These are phyloP conservation scores for Heliangelus exortis DNA, from an alignment of 2,797 vertebrate species.

Conservation along the genomic window DNA sequence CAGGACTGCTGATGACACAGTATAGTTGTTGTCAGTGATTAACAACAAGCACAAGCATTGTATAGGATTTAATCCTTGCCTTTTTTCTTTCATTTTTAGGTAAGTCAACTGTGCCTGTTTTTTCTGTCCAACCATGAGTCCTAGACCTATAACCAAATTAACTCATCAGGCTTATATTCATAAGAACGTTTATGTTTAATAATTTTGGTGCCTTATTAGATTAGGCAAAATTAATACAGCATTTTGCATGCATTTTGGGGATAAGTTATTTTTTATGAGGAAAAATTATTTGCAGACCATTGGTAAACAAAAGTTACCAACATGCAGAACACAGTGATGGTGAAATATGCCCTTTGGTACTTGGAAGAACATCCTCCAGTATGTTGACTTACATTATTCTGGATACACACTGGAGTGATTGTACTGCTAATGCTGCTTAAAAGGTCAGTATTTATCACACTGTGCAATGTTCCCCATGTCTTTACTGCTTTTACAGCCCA, in stretches of 20 bases:
- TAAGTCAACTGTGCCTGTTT: background rate
- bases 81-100: background rate
- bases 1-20: background rate
- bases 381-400: conserved; percentile 9
- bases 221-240: background rate
- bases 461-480: conserved; percentile 10
- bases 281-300: background rate
- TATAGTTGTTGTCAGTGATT: background rate
- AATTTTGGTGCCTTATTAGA: background rate
- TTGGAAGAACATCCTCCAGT: background rate
- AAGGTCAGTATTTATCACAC: conserved; percentile 55
- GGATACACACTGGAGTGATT: background rate
- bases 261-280: background rate
- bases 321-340: background rate
- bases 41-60: background rate
- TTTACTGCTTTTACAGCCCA: background rate
- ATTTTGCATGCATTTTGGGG: background rate
- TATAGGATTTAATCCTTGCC: background rate
- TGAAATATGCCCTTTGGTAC: background rate
- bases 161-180: background rate
- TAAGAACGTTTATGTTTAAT: background rate
- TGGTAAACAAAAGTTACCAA: background rate
- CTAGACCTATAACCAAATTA: background rate
- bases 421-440: conserved; percentile 24
- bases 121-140: background rate